A percentile compares a stretch with the other conserved stretches of the same genome.
These are phyloP conservation scores for Pantherophis vulpinus DNA, from an alignment of 2,797 vertebrate species.

Conservation along the genomic window DNA sequence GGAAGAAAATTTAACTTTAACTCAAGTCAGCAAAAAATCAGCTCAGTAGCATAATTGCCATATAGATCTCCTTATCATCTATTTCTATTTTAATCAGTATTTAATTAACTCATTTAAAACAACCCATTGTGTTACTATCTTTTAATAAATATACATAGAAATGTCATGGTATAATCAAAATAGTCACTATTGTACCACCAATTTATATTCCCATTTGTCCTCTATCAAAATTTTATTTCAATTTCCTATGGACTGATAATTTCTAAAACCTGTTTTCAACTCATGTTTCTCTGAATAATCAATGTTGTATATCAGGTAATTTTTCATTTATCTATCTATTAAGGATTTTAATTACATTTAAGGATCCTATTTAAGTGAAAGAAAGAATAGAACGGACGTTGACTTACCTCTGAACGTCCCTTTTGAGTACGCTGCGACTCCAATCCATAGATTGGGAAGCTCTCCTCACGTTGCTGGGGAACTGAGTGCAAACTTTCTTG, in stretches of 20 bases:
- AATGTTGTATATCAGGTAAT: background rate
- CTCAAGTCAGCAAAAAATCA: background rate
- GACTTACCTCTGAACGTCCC: too few species aligned
- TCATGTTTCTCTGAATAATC: background rate
- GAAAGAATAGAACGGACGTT: background rate
- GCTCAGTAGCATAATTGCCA: constrained; percentile 19
- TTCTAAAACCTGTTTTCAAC: background rate
- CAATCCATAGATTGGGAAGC: too few species aligned
- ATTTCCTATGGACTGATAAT: background rate
- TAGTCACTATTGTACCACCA: background rate
- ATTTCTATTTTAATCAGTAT: constrained; percentile 26
- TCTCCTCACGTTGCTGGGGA: too few species aligned
- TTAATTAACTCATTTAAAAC: constrained; percentile 39
- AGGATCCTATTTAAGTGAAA: background rate
- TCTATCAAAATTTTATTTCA: background rate
- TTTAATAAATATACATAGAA: constrained; percentile 6
- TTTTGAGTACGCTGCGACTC: too few species aligned
- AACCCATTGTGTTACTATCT: constrained; percentile 24
- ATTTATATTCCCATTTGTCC: background rate
- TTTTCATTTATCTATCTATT: background rate
- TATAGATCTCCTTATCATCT: constrained; percentile 44
- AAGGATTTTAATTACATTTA: background rate
- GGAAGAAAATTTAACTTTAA: background rate
- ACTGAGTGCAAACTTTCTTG: too few species aligned
- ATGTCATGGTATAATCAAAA: background rate